Base-by-base conservation (phyloP, 23 tunicate species). In the Halocynthia aurantium region DNA sequence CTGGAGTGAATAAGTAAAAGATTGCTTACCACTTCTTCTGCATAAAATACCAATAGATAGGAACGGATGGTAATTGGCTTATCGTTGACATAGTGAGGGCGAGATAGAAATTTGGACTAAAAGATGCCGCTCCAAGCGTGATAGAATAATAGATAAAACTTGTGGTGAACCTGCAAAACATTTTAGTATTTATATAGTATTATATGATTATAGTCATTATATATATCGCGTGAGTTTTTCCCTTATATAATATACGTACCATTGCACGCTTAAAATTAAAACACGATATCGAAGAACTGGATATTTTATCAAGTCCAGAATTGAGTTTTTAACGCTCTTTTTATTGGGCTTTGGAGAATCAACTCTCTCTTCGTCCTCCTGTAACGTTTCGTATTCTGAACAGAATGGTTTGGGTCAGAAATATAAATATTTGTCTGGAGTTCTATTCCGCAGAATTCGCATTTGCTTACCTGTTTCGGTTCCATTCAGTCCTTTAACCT, bases 101-200 rank as follows among this genome's bases (percentile, higher is more conserved):
- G 31, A 74, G 49, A 56, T 74, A 74, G 56, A 74, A 74, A 54
- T 74, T 74, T 56, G 62, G 31, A 52, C 78, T 74, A 54, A 74
- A 74, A 18, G 78, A 55, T 10, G 64, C 78, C 8, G 78, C 56
- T 0, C 78, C 78, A 13, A 74, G 62, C 18, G 78, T 74, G 13
- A 74, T 53, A 11, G 64, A 5, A 6, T 74, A 74, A n/a, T n/a
- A 74, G 10, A 74, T 7, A 6, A 74, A 74, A 52, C 78, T 56
- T 20, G 62, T 53, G 8, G 78, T 74, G 56, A 74, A 52, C 78
- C 78, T 54, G 64, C 55, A 54, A 74, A 71, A 58, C 15, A 15
- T n/a, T n/a, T 13, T n/a, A 58, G 17, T 13, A 15, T 58, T 58
- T n/a, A 0, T 58, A 2, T 31, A 31, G 44, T 31, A 58, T 4